Conservation (phyloP, 2,797 vertebrate genomes). For the Streptopelia turtur region DNA sequence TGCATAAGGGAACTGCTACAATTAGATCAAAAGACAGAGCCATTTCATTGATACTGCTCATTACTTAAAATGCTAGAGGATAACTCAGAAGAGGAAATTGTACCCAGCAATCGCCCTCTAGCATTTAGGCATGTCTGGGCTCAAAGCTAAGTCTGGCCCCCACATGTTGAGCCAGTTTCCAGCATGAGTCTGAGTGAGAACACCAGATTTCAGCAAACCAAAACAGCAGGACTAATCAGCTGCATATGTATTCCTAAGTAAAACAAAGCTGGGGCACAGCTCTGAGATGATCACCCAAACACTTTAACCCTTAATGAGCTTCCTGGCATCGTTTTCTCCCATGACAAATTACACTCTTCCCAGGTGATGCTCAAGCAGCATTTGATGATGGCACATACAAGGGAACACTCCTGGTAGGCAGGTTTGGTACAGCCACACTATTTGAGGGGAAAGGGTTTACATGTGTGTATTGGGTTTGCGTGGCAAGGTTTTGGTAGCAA, state of each 20-base stretch:
- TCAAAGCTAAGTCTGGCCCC: neutral
- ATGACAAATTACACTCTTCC: neutral
- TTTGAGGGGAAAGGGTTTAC: neutral
- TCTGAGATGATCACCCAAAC: neutral
- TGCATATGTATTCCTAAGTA: neutral
- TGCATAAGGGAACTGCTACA: constrained; percentile 2
- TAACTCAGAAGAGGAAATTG: neutral
- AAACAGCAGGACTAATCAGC: neutral
- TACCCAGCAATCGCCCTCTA: neutral
- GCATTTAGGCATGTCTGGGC: neutral
- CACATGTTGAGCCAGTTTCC: neutral
- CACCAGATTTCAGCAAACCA: neutral
- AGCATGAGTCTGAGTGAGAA: neutral
- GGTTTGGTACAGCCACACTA: neutral
- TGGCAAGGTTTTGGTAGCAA: too few relatives aligned
- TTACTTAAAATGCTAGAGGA: constrained; percentile 15
- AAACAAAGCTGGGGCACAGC: neutral
- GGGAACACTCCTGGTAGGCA: neutral
- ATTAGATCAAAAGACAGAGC: neutral
- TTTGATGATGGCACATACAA: neutral
- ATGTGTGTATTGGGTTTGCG: too few relatives aligned
- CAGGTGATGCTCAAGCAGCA: neutral
- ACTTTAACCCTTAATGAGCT: neutral
- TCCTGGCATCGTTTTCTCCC: neutral
- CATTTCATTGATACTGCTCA: neutral